A percentile compares a stretch with the other conserved stretches of the same genome.
Conservation (phyloP, 2,797 vertebrate species). For the Sebastes ruberrimus region DNA sequence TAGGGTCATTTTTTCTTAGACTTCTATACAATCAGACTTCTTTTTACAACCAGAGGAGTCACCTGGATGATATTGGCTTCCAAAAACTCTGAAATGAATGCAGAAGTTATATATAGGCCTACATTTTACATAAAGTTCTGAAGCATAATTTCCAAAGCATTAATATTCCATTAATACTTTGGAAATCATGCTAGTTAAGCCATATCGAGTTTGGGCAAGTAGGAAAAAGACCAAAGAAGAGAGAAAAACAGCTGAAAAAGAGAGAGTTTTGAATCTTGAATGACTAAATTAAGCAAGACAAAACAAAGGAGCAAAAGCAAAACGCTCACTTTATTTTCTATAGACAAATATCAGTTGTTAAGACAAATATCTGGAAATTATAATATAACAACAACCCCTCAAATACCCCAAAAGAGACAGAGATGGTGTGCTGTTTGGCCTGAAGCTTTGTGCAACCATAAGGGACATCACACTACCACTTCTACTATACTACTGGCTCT, state of each 20-base stretch:
- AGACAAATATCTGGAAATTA: neutral
- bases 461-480: neutral
- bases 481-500: neutral
- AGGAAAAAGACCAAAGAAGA: neutral
- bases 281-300: neutral
- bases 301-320: neutral
- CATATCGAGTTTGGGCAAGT: no score
- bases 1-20: accelerated
- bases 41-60: no score
- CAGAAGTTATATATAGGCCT: neutral
- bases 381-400: neutral
- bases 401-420: neutral
- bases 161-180: neutral
- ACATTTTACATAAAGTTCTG: neutral
- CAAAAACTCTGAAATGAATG: neutral
- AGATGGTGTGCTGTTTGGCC: neutral
- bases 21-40: no score
- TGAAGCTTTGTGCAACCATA: neutral
- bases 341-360: neutral
- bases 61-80: neutral
- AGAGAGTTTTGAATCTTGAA: neutral
- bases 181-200: neutral
- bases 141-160: neutral
- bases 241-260: neutral
- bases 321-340: neutral